Percentiles rank a stretch among this genome's conserved stretches.
Conservation (phyloP, 2,797 vertebrate genomes). For the Merluccius polli region DNA sequence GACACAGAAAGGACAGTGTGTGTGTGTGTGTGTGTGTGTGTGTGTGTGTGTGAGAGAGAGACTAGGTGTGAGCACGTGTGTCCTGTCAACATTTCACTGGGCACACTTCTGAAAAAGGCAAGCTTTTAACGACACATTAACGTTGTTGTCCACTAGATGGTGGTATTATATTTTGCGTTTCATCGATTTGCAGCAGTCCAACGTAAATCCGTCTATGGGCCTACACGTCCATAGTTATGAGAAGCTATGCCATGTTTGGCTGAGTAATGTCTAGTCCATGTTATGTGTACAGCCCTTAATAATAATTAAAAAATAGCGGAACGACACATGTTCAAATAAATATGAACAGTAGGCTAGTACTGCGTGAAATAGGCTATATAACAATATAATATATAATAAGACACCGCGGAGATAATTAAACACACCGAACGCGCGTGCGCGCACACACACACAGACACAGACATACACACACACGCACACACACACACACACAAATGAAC, state of each 20-base stretch:
- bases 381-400: background rate
- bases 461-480: no score
- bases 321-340: background rate
- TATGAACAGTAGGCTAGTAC: no score
- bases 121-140: background rate
- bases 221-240: background rate
- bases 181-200: background rate
- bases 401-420: background rate
- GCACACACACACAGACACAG: no score
- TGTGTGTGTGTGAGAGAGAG: no score
- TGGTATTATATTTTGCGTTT: background rate
- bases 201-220: background rate
- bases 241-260: background rate
- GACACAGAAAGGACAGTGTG: no score
- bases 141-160: slow-evolving; percentile 27
- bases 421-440: background rate
- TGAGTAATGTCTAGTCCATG: background rate
- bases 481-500: no score
- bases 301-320: background rate
- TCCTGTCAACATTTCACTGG: background rate
- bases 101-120: background rate
- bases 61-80: background rate
- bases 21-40: no score
- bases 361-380: no score
- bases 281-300: no score